Conservation (phyloP, 2,113 vertebrate genomes). For the Lipophrys pholis region DNA sequence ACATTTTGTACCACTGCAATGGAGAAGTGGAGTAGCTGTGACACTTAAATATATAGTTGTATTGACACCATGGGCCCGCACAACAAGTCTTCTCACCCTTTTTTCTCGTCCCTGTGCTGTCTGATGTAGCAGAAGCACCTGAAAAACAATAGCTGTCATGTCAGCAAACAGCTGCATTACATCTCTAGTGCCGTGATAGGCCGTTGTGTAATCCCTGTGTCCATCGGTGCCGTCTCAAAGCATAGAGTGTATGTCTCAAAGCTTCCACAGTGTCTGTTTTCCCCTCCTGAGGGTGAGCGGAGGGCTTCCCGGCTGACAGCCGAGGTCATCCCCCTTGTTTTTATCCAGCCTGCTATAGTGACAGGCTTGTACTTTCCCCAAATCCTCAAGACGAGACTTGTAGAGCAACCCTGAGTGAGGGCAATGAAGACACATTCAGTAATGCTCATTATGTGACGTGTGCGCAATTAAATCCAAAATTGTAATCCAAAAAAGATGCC, state of each 20-base stretch:
- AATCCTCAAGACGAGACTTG: constrained; percentile 26
- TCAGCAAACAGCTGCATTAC: constrained; percentile 40
- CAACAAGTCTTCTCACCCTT: constrained; percentile 9
- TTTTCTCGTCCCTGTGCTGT: constrained; percentile 7
- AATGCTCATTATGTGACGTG: constrained; percentile 16
- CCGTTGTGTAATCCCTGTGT: constrained; percentile 41
- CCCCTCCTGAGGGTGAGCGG: constrained; percentile 24
- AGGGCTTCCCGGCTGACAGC: constrained; percentile 54
- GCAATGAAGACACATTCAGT: background rate
- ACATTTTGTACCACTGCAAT: constrained; percentile 12
- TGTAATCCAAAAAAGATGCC: constrained; percentile 26
- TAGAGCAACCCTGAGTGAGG: constrained; percentile 20
- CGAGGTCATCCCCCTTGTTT: constrained; percentile 62
- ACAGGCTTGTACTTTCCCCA: constrained; percentile 45
- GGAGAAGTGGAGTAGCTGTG: constrained; percentile 24
- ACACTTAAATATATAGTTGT: constrained; percentile 1
- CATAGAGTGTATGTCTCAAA: constrained; percentile 18
- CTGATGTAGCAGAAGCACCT: constrained; percentile 23
- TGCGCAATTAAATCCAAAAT: constrained; percentile 29
- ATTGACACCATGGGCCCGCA: constrained; percentile 32
- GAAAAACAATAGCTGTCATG: constrained; percentile 39
- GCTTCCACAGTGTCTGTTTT: constrained; percentile 43
- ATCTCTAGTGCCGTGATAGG: constrained; percentile 23
- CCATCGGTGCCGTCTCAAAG: background rate
- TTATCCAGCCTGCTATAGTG: constrained; percentile 42